A percentile compares a stretch with the other conserved stretches of the same genome.
Conservation (phyloP, 1,140 invertebrate genomes). For the Odontomachus brunneus region DNA sequence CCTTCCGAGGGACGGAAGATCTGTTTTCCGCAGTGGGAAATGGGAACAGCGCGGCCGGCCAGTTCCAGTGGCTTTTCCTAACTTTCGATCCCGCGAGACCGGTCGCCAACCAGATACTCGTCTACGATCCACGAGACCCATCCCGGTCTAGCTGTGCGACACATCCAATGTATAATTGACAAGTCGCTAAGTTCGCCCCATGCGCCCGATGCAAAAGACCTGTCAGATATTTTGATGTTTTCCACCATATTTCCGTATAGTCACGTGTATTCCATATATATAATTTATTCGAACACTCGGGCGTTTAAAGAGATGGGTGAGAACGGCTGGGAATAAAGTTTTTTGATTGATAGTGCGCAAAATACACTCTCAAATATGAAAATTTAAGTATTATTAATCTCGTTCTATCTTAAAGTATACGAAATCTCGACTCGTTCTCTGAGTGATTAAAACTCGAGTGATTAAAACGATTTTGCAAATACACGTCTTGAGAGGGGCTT, state of each 20-base stretch:
- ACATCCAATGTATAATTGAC: constrained; percentile 53
- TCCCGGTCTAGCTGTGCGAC: constrained; percentile 13
- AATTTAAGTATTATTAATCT: not conserved
- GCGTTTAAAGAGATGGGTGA: constrained; percentile 16
- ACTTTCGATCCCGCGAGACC: constrained; percentile 75
- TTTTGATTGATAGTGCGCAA: constrained; percentile 42
- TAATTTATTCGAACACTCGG: constrained; percentile 16
- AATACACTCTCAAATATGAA: not conserved
- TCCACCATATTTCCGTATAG: not conserved
- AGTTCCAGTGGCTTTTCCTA: constrained; percentile 76
- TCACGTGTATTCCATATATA: not conserved
- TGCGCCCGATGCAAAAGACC: constrained; percentile 38
- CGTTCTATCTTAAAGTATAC: not conserved
- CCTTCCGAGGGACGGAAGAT: constrained; percentile 57
- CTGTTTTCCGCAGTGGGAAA: constrained; percentile 68
- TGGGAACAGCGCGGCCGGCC: constrained; percentile 73
- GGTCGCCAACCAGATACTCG: constrained; percentile 59
- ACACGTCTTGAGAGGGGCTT: not conserved
- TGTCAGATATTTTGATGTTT: constrained; percentile 40
- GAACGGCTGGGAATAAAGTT: constrained; percentile 4
- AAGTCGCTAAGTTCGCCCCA: constrained; percentile 1
- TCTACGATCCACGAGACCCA: constrained; percentile 36
- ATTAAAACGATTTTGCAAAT: not conserved
- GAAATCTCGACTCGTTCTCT: not conserved
- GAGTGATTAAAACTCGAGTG: not conserved